Evolutionary conservation across 2,888 invertebrate genomes (phyloP).

Genomic region (Kryphioiulus occultus): DNA sequence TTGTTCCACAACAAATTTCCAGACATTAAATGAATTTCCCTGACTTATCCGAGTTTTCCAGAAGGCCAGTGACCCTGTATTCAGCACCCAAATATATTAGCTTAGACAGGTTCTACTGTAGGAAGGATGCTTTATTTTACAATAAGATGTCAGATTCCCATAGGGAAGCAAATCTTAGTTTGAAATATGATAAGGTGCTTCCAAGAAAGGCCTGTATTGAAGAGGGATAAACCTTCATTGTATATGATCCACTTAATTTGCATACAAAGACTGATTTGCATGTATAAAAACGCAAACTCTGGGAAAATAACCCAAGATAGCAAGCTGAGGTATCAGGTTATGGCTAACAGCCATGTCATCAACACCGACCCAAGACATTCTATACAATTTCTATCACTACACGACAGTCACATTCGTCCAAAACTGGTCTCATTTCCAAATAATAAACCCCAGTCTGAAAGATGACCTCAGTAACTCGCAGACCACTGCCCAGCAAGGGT

Average conservation of each 20-base stretch:
- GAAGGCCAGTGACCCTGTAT: no score
- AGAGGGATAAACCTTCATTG: no score
- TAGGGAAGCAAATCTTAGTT: background rate
- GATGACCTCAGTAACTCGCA: background rate
- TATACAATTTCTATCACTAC: background rate
- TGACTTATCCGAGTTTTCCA: no score
- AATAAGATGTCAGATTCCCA: no score
- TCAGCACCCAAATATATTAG: no score
- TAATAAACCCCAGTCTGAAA: background rate
- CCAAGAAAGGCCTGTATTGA: background rate
- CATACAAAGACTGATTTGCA: conserved; percentile 4
- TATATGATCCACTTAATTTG: background rate
- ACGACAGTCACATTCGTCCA: background rate
- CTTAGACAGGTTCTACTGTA: no score
- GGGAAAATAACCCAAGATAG: background rate
- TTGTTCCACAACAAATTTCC: no score
- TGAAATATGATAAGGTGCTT: background rate
- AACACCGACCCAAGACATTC: background rate
- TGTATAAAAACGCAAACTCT: background rate
- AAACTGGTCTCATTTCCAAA: background rate
- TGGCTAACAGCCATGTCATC: background rate
- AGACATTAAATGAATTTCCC: no score
- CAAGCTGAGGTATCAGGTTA: background rate
- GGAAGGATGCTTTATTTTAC: no score
- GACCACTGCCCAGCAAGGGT: background rate